A percentile compares a stretch with the other conserved stretches of the same genome.
Conservation (phyloP, 1,140 invertebrate genomes). For the Drosophila ohnishii region DNA sequence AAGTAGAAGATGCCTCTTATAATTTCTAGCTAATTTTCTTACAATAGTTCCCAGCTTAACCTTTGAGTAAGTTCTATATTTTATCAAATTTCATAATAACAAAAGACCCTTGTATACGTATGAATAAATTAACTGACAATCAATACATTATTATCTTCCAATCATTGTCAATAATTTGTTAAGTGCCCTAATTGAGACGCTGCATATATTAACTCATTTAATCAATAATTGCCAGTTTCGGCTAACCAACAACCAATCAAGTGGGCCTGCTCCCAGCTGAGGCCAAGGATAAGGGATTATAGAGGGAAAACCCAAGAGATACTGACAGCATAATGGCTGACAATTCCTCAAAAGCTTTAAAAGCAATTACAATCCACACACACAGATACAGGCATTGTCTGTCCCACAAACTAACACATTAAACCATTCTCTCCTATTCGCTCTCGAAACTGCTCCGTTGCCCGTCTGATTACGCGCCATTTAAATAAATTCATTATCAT, state of each 20-base stretch:
- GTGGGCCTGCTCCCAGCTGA: not conserved
- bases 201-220: constrained; percentile 22
- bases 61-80: not conserved
- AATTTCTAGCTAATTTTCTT: not conserved
- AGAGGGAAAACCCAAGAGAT: not conserved
- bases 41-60: not conserved
- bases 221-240: constrained; percentile 21
- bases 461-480: constrained; percentile 73
- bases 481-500: constrained; percentile 79
- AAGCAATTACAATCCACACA: constrained; percentile 56
- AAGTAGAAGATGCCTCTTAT: not conserved
- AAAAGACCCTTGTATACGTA: not conserved
- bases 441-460: constrained; percentile 21
- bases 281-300: not conserved
- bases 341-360: constrained; percentile 61
- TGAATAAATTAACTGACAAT: constrained; percentile 7
- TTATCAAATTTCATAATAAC: not conserved
- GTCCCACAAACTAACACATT: constrained; percentile 32
- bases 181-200: constrained; percentile 30
- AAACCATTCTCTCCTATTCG: not conserved
- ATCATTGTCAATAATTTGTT: constrained; percentile 1
- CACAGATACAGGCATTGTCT: not conserved
- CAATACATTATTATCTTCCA: not conserved
- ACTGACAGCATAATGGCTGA: constrained; percentile 47
- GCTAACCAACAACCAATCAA: constrained; percentile 23